phyloP scores from a whole-genome alignment of 2,888 invertebrate genomes.

The Rhagophthalmus giganteus region DNA sequence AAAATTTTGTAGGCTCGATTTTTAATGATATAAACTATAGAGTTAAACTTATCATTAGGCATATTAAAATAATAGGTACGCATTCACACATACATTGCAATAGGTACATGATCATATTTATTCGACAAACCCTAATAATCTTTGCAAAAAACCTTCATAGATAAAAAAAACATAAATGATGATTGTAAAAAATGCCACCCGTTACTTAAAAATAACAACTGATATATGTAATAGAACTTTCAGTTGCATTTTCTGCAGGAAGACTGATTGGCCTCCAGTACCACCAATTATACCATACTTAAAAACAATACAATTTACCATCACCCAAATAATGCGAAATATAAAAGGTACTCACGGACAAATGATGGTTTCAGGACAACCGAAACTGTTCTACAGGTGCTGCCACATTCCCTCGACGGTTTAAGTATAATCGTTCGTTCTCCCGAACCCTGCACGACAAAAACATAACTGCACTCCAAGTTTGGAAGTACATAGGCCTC shows the following conservation, averaged over 20 bases:
- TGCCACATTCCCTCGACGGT: slow-evolving; percentile 76
- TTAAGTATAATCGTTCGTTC: slow-evolving; percentile 70
- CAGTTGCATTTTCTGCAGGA: slow-evolving; percentile 63
- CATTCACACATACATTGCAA: too few species aligned
- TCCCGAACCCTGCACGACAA: slow-evolving; percentile 74
- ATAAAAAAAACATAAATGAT: neutral
- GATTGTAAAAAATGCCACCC: too few species aligned
- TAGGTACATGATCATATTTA: too few species aligned
- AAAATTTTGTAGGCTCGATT: too few species aligned
- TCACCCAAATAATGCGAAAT: neutral
- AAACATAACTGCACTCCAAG: slow-evolving; percentile 81
- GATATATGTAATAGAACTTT: slow-evolving; percentile 67
- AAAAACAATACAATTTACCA: slow-evolving; percentile 50
- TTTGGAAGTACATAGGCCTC: slow-evolving; percentile 71
- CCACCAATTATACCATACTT: slow-evolving; percentile 87
- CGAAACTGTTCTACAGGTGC: slow-evolving; percentile 71
- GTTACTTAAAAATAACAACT: slow-evolving; percentile 76
- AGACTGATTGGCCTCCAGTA: slow-evolving; percentile 75
- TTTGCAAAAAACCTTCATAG: too few species aligned
- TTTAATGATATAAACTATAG: too few species aligned
- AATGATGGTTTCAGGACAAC: slow-evolving; percentile 71
- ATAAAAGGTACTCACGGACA: slow-evolving; percentile 67
- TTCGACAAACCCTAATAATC: too few species aligned
- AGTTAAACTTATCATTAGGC: too few species aligned
- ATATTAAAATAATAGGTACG: too few species aligned